Evolutionary conservation across 2,797 vertebrate species (phyloP).

Genomic region (Spinibarbus caldwelli): DNA sequence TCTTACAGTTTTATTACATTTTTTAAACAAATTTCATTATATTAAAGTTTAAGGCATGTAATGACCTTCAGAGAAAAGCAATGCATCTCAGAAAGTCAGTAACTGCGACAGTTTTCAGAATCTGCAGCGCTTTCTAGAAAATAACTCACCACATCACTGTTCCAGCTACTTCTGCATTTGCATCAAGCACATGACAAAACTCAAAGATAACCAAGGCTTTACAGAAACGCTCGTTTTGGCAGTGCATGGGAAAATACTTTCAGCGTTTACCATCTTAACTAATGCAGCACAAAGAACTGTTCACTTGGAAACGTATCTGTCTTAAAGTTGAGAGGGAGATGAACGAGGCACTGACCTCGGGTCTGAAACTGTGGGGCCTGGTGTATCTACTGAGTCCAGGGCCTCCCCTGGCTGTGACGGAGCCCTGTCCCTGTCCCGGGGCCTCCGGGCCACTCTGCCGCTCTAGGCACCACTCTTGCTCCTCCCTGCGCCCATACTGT

Average conservation of each 20-base stretch:
- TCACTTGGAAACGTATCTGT: conserved; percentile 47
- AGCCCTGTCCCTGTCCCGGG: conserved; percentile 74
- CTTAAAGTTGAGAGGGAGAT: conserved; percentile 67
- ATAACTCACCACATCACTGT: background rate
- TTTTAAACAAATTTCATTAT: background rate
- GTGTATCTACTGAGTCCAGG: conserved; percentile 90
- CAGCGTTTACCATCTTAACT: background rate
- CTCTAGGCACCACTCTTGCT: conserved; percentile 93
- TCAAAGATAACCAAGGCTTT: conserved; percentile 4
- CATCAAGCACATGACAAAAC: background rate
- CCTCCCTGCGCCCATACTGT: conserved; percentile 97
- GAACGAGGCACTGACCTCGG: conserved; percentile 91
- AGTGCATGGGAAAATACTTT: background rate
- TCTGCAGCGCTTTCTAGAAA: background rate
- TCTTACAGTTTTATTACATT: background rate
- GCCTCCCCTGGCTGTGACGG: conserved; percentile 86
- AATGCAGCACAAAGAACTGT: background rate
- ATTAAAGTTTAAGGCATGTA: background rate
- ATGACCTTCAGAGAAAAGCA: background rate
- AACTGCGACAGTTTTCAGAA: background rate
- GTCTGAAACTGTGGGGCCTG: conserved; percentile 90
- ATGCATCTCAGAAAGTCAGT: background rate
- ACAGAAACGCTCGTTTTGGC: background rate
- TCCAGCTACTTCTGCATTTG: background rate
- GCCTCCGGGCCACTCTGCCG: conserved; percentile 86